Conservation (phyloP, 2,797 vertebrate species). For the Cryptoprocta ferox region DNA sequence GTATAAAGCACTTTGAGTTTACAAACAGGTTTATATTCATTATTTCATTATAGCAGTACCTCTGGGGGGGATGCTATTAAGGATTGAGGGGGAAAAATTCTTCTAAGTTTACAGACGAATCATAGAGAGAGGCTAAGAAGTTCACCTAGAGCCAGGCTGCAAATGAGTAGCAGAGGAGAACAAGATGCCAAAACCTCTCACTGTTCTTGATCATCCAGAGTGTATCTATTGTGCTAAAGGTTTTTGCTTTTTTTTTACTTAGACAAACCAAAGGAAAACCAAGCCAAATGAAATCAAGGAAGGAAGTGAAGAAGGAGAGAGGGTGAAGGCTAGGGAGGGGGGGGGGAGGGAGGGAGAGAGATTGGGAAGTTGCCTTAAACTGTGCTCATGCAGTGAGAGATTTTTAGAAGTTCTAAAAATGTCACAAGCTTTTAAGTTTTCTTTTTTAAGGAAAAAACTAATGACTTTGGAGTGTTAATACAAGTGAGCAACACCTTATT, state of each 20-base stretch:
- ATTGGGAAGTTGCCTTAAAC: constrained; percentile 14
- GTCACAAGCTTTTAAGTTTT: constrained; percentile 43
- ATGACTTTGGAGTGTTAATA: constrained; percentile 30
- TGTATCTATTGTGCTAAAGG: not conserved
- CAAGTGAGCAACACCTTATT: constrained; percentile 23
- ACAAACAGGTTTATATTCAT: constrained; percentile 65
- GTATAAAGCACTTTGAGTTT: constrained; percentile 60
- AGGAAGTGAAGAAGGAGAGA: not conserved
- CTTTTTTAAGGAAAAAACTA: constrained; percentile 53
- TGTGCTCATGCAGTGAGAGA: constrained; percentile 33
- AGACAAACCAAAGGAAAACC: constrained; percentile 47
- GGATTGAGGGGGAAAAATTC: constrained; percentile 7
- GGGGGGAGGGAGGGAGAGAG: not conserved
- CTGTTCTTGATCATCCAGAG: not conserved
- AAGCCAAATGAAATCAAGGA: not conserved
- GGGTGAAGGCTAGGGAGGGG: not conserved
- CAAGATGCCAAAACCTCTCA: not conserved
- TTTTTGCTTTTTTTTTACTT: constrained; percentile 47
- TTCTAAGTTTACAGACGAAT: constrained; percentile 52
- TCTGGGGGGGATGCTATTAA: constrained; percentile 49
- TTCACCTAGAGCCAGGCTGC: constrained; percentile 14
- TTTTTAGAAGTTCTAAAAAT: constrained; percentile 58
- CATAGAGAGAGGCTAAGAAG: not conserved
- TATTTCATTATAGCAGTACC: constrained; percentile 67
- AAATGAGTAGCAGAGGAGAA: constrained; percentile 15